Conservation (phyloP, 92 coral and sea anemone species). For the Porites lobata region DNA sequence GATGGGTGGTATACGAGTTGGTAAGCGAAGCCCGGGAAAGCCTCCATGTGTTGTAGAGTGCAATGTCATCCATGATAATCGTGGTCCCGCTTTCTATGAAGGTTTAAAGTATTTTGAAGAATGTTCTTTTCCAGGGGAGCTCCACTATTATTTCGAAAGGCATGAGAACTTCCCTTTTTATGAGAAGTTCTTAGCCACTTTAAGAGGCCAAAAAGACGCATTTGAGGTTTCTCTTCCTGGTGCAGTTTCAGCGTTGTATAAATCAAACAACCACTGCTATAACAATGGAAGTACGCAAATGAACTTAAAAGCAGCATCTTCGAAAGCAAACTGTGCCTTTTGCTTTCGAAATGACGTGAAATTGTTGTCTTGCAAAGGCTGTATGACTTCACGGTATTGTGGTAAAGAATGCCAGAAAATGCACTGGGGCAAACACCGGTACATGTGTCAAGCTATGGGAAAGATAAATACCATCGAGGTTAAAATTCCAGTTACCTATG, state of each 20-base stretch:
- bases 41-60: slow-evolving; percentile 13
- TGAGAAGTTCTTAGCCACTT: no score
- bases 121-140: not conserved
- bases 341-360: not conserved
- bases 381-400: slow-evolving; percentile 24
- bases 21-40: slow-evolving; percentile 4
- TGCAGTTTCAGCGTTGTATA: not conserved
- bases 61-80: slow-evolving; percentile 32
- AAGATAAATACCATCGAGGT: slow-evolving; percentile 3
- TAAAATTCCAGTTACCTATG: not conserved
- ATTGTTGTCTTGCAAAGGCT: not conserved
- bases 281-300: not conserved
- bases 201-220: no score
- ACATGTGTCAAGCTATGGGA: not conserved
- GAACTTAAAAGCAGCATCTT: not conserved
- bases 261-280: not conserved
- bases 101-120: slow-evolving; percentile 1
- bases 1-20: slow-evolving; percentile 30
- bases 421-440: slow-evolving; percentile 38
- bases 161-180: no score
- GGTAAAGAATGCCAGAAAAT: slow-evolving; percentile 22
- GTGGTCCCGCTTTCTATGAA: slow-evolving; percentile 26
- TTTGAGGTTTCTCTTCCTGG: not conserved
- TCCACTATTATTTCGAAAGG: not conserved
- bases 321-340: not conserved